Evolutionary conservation across 1,140 invertebrate genomes (phyloP), one percentile per base, ranked within the genome.

Genomic region (Dinoponera quadriceps): DNA sequence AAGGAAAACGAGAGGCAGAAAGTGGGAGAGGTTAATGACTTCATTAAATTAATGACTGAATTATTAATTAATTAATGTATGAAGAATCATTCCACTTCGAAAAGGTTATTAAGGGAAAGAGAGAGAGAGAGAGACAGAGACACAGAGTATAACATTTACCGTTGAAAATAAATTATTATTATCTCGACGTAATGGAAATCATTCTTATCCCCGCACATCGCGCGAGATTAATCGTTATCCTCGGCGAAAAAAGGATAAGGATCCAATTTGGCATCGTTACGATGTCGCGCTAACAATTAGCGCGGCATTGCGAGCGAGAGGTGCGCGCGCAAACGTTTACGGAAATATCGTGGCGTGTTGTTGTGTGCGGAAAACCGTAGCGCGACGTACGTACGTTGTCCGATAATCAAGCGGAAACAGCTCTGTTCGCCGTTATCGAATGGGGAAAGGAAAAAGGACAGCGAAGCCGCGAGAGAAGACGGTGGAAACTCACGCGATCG

Each of bases 401-500:
- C 69, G 44, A 69, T 80, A 80, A 80, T 80, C 66, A 71, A 80
- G 65, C 51, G 44, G 75, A 55, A 59, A 80, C 65, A 71, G 51
- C 75, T 80, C 65, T 69, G 57, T 80, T 71, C 29, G 33, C 51
- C 18, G 75, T 48, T 48, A 60, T 80, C 65, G 75, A 80, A 57
- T 69, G 38, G 38, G 33, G 33, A 7, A 44, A 44, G 29, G 7
- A 44, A 44, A 80, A 80, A 80, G 71, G 57, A 49, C n/a, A 54
- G 20, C 20, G 9, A 20, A 49, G 7, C 62, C 55, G 55, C 22
- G 65, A 80, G 48, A 29, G 33, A 83, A 83, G 63, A 82, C 63
- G 84, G 66, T 22, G 27, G 22, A 29, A 57, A 27, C 55, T 85
- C 80, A 63, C 71, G 80, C 80, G 83, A 82, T 63, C 51, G n/a